Percentiles rank a stretch among this genome's conserved stretches.
These are phyloP conservation scores for Aeoliscus strigatus DNA, from an alignment of 2,797 vertebrate genomes.

Conservation along the genomic window DNA sequence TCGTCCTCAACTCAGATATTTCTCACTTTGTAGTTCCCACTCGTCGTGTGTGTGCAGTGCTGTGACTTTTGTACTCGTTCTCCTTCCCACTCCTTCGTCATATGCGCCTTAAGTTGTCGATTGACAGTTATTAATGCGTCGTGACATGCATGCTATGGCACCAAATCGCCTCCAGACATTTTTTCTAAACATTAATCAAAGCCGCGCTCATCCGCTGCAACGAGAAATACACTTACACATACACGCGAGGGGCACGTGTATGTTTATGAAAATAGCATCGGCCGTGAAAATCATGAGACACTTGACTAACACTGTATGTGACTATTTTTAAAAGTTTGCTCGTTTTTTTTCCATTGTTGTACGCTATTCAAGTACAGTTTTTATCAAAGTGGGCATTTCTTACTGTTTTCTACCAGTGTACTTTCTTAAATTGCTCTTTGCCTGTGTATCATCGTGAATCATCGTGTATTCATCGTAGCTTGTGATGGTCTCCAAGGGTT, in stretches of 20 bases:
- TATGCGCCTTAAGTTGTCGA: conserved; percentile 41
- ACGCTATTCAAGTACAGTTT: conserved; percentile 26
- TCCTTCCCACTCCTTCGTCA: conserved; percentile 41
- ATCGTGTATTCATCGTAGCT: conserved; percentile 27
- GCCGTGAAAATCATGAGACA: conserved; percentile 2
- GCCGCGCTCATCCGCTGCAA: conserved; percentile 19
- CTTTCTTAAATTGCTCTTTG: conserved; percentile 58
- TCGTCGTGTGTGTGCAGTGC: conserved; percentile 35
- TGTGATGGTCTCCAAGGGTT: conserved; percentile 10
- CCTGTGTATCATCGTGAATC: conserved; percentile 44
- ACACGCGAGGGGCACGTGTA: too few species aligned
- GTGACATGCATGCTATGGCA: conserved; percentile 41
- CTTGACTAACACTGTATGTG: too few species aligned
- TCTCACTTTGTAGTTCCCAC: conserved; percentile 11
- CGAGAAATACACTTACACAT: too few species aligned
- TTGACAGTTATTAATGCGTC: conserved; percentile 47
- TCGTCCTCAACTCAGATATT: conserved; percentile 9
- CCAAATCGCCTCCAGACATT: conserved; percentile 15
- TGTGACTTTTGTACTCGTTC: conserved; percentile 35
- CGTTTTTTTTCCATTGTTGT: conserved; percentile 42
- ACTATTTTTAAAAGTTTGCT: conserved; percentile 12
- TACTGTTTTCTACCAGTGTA: conserved; percentile 60
- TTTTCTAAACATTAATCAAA: conserved; percentile 21
- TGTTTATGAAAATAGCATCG: conserved; percentile 41
- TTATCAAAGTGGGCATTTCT: conserved; percentile 49